Percentiles rank a stretch among this genome's conserved stretches.
phyloP scores from a whole-genome alignment of 1,140 invertebrate genomes.

The Tetramorium parvispinum region DNA sequence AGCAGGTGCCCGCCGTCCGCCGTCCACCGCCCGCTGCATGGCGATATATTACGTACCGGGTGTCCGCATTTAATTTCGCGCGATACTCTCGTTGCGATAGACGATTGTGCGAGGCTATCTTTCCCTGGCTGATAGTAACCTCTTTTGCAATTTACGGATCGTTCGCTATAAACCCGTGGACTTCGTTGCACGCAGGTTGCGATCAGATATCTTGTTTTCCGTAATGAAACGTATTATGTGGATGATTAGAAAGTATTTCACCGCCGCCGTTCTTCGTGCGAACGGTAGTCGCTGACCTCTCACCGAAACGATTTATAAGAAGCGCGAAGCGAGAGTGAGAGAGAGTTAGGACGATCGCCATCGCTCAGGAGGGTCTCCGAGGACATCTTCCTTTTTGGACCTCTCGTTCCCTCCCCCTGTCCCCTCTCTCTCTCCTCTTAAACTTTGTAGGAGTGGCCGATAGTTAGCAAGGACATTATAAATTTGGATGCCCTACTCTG shows the following conservation, averaged over 20 bases:
- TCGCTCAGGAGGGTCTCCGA: conserved; percentile 15
- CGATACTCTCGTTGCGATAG: conserved; percentile 47
- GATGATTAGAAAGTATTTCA: conserved; percentile 36
- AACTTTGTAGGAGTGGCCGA: conserved; percentile 69
- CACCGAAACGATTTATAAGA: conserved; percentile 66
- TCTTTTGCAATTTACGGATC: background rate
- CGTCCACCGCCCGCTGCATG: conserved; percentile 21
- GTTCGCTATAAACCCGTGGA: background rate
- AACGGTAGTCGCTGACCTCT: conserved; percentile 68
- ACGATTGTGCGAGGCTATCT: background rate
- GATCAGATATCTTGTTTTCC: background rate
- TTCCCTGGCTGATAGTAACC: background rate
- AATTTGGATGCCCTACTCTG: conserved; percentile 72
- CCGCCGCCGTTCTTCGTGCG: conserved; percentile 26
- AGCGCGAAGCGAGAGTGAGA: conserved; percentile 13
- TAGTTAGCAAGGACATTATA: conserved; percentile 77
- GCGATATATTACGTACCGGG: conserved; percentile 76
- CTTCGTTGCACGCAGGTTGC: background rate
- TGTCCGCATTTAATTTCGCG: conserved; percentile 68
- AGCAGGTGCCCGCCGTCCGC: conserved; percentile 71
- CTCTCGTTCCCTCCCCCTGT: background rate
- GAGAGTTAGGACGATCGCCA: conserved; percentile 11
- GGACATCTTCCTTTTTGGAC: conserved; percentile 38
- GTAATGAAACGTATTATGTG: background rate
- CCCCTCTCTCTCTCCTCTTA: background rate